Percentiles rank a stretch among this genome's conserved stretches.
Conservation (phyloP, 2,888 invertebrate species). For the Pimpla rufipes region DNA sequence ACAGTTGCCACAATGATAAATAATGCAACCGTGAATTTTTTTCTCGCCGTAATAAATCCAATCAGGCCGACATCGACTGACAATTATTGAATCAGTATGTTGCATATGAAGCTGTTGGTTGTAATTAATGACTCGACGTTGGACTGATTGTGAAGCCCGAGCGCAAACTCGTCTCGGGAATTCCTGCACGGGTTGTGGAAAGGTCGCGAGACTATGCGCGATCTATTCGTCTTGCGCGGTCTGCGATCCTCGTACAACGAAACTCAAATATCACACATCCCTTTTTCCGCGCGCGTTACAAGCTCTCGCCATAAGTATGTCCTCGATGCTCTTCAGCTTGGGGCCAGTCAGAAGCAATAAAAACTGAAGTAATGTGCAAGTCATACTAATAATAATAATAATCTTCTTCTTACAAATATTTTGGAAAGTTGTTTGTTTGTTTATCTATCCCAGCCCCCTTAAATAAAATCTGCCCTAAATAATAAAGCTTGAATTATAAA, state of each 20-base stretch:
- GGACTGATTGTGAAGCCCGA: neutral
- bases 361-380: neutral
- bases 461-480: no score
- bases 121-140: constrained; percentile 1
- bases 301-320: neutral
- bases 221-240: constrained; percentile 12
- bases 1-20: no score
- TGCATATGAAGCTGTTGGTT: neutral
- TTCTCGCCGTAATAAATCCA: no score
- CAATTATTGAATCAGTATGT: no score
- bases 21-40: no score
- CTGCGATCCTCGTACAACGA: constrained; percentile 1
- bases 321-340: neutral
- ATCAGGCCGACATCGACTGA: no score
- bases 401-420: no score
- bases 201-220: neutral
- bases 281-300: neutral
- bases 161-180: constrained; percentile 8
- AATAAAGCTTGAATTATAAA: no score
- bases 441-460: no score
- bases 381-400: neutral
- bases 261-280: constrained; percentile 18
- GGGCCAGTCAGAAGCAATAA: neutral
- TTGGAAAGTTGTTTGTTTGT: no score
- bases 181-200: neutral